phyloP scores from a whole-genome alignment of 2,113 vertebrate species.

The Dolichallabes microphthalmus region DNA sequence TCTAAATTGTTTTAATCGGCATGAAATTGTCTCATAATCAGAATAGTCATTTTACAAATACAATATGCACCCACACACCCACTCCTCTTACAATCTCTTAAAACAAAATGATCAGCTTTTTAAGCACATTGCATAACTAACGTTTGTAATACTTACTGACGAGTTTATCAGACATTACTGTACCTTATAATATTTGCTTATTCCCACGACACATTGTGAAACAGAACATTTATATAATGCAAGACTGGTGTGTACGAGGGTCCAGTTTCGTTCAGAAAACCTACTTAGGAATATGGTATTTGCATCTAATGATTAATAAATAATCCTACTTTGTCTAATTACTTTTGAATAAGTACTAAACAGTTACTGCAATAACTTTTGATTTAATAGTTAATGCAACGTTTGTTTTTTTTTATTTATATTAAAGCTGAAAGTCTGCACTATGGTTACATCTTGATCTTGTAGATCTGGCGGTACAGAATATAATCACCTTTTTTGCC shows the following conservation, averaged over 20 bases:
- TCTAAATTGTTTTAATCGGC: too few species aligned
- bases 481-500: conserved; percentile 87
- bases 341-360: too few species aligned
- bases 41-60: background rate
- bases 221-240: background rate
- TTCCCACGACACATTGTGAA: background rate
- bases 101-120: background rate
- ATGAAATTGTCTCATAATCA: background rate
- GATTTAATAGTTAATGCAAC: too few species aligned
- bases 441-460: too few species aligned
- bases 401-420: too few species aligned
- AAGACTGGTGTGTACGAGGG: background rate
- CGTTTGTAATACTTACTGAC: background rate
- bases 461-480: too few species aligned
- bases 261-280: background rate
- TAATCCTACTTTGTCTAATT: too few species aligned
- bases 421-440: too few species aligned
- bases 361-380: too few species aligned
- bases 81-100: background rate
- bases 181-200: background rate
- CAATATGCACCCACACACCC: background rate
- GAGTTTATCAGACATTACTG: background rate
- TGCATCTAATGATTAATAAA: too few species aligned
- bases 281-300: background rate
- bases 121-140: background rate